Conservation (phyloP, 2,888 invertebrate genomes). For the Erannis defoliaria region DNA sequence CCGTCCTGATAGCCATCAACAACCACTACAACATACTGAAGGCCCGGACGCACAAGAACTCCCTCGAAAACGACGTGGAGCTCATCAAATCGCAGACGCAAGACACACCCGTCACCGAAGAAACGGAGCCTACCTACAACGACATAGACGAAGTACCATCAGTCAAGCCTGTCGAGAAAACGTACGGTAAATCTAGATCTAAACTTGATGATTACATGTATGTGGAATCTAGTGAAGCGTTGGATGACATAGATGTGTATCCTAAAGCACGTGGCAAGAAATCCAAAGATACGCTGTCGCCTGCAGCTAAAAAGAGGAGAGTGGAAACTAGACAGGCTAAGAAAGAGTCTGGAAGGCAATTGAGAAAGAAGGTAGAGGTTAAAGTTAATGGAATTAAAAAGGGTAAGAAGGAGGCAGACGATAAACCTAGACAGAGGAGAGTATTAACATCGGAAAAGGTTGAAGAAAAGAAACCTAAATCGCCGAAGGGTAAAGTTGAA, state of each 20-base stretch:
- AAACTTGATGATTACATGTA: conserved; percentile 80
- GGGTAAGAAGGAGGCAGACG: conserved; percentile 1
- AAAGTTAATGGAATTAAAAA: conserved; percentile 43
- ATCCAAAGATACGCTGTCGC: conserved; percentile 61
- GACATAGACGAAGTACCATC: conserved; percentile 71
- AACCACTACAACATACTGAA: conserved; percentile 55
- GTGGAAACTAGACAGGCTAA: conserved; percentile 57
- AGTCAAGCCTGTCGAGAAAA: conserved; percentile 77
- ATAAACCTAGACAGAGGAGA: conserved; percentile 8
- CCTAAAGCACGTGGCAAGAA: conserved; percentile 67
- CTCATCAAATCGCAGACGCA: conserved; percentile 75
- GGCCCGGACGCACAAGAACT: conserved; percentile 70
- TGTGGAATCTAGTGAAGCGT: conserved; percentile 73
- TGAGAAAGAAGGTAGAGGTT: conserved; percentile 58
- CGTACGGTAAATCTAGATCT: conserved; percentile 74
- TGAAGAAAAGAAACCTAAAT: conserved; percentile 10
- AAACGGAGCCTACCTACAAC: conserved; percentile 57
- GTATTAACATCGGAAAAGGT: neutral
- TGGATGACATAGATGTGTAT: conserved; percentile 74
- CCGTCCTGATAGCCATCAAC: conserved; percentile 67
- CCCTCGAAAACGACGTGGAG: conserved; percentile 78
- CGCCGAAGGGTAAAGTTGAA: neutral
- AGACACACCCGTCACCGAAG: conserved; percentile 67
- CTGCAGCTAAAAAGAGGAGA: conserved; percentile 76
- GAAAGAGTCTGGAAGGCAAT: conserved; percentile 54